Evolutionary conservation across 2,888 invertebrate genomes (phyloP).

Genomic region (Cataglyphis altisquamis): DNA sequence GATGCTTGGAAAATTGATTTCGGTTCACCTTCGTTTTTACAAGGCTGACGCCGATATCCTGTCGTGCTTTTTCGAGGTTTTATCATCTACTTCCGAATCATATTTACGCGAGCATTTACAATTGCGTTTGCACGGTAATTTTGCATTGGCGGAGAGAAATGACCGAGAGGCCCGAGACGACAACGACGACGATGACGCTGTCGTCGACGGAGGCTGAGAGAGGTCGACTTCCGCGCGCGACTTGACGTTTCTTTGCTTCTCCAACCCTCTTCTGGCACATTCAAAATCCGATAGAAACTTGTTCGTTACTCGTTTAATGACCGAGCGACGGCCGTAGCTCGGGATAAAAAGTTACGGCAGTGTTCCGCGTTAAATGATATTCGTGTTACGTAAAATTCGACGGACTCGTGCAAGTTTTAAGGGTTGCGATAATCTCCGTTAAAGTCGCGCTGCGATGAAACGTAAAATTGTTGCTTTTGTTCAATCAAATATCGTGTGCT

Average conservation of each 20-base stretch:
- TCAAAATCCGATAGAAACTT: conserved; percentile 52
- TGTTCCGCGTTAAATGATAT: conserved; percentile 39
- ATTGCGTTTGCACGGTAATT: conserved; percentile 74
- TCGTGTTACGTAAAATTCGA: background rate
- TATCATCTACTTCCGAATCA: conserved; percentile 55
- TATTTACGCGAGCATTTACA: conserved; percentile 71
- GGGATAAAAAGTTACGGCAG: conserved; percentile 41
- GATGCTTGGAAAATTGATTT: conserved; percentile 63
- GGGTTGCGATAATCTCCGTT: background rate
- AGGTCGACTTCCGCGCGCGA: conserved; percentile 41
- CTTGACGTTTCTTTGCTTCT: conserved; percentile 53
- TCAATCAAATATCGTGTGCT: background rate
- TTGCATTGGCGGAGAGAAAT: conserved; percentile 49
- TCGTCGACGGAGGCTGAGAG: conserved; percentile 39
- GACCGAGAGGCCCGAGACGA: conserved; percentile 9
- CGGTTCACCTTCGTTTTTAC: conserved; percentile 41
- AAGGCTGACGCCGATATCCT: conserved; percentile 3
- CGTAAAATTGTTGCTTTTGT: conserved; percentile 2
- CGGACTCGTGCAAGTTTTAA: background rate
- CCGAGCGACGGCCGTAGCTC: conserved; percentile 2
- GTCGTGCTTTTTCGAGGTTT: conserved; percentile 9
- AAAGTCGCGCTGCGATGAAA: background rate
- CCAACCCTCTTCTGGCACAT: background rate
- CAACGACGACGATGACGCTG: conserved; percentile 7
- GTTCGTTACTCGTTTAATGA: conserved; percentile 61